Base-by-base conservation (phyloP, 2,888 invertebrate genomes). In the Homarus gammarus region DNA sequence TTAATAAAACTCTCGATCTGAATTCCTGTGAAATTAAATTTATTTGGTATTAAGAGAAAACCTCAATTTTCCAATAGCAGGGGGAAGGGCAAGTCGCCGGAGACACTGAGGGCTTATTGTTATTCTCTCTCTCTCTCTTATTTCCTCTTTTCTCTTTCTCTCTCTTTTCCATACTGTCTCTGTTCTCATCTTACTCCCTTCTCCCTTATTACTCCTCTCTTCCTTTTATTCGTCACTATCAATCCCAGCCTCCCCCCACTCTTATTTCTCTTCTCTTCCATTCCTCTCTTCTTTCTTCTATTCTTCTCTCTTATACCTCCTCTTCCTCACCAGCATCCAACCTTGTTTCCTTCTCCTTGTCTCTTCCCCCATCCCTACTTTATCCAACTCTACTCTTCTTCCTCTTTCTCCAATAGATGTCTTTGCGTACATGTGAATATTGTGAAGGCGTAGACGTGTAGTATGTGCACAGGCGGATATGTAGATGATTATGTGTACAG, bases 1-100 rank as follows among this genome's bases (percentile, higher is more conserved):
- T 56, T 56, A 18, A 56, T 18, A 18, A 56, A 56, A 56, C 12
- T 22, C 22, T 22, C 56, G 3, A 22, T 22, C 5, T 12, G 56
- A 22, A 56, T 56, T 56, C 56, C 56, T 56, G 18, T 56, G 56
- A 56, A 56, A 56, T 56, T 56, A 56, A 56, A 56, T 56, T 56
- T 56, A 56, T 56, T 56, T 56, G 5, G 22, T 56, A 56, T 56
- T 56, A 18, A 22, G 56, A 56, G 22, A 56, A 56, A 56, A 56
- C 3, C 22, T 56, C 15, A 12, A 22, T 56, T 56, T 56, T 56
- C 56, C 56, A 56, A 56, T 56, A 56, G 22, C 18, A 56, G 18
- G 56, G 56, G 56, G 22, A 22, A 22, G 56, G 5, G 56, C n/a
- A n/a, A n/a, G n/a, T n/a, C n/a, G n/a, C 18, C 56, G 22, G 49